Evolutionary conservation across 2,113 vertebrate genomes (phyloP).

Genomic region (Ginglymostoma cirratum): DNA sequence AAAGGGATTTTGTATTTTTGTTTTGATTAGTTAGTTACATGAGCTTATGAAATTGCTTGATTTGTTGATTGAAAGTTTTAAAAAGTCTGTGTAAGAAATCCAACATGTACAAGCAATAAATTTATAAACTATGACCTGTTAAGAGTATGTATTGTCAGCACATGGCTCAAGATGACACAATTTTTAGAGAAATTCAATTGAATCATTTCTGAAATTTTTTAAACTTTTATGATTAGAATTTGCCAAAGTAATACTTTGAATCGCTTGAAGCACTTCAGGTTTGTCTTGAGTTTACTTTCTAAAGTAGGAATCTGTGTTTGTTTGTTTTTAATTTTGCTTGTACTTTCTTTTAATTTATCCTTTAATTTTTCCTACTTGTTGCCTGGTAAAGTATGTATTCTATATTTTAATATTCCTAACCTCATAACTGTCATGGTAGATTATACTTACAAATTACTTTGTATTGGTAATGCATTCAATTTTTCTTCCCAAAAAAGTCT

Average conservation of each 20-base stretch:
- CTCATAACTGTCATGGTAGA: neutral
- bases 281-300: slow-evolving; percentile 22
- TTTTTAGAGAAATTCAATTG: neutral
- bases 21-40: neutral
- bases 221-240: neutral
- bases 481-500: neutral
- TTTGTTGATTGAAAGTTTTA: neutral
- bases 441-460: slow-evolving; percentile 4
- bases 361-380: neutral
- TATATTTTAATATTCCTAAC: slow-evolving; percentile 26
- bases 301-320: neutral
- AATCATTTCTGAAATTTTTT: slow-evolving; percentile 6
- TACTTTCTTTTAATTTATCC: neutral
- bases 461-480: neutral
- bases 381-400: neutral
- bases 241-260: neutral
- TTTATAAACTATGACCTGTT: neutral
- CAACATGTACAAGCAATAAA: neutral
- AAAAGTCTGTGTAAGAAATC: neutral
- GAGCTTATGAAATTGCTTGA: neutral
- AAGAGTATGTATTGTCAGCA: neutral
- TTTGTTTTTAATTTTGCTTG: slow-evolving; percentile 9
- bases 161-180: neutral
- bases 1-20: neutral
- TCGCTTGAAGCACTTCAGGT: neutral